A percentile compares a stretch with the other conserved stretches of the same genome.
These are phyloP conservation scores for Salticus scenicus DNA, from an alignment of 2,888 invertebrate species.

Conservation along the genomic window DNA sequence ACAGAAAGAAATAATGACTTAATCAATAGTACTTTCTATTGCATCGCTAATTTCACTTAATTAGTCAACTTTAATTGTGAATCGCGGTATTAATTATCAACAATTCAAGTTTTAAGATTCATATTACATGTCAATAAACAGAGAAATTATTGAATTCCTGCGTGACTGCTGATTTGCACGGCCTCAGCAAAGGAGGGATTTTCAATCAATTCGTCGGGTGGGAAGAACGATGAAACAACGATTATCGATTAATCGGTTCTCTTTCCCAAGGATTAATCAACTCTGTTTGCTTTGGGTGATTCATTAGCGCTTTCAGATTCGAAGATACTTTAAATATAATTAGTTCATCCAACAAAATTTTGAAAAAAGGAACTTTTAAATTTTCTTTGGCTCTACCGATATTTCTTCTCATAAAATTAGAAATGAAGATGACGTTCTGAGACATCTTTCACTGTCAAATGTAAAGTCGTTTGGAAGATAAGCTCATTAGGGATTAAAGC, in stretches of 20 bases:
- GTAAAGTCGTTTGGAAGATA: constrained; percentile 42
- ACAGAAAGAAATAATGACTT: constrained; percentile 69
- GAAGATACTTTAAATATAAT: constrained; percentile 70
- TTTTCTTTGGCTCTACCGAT: constrained; percentile 60
- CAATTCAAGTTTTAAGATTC: constrained; percentile 69
- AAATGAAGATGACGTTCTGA: constrained; percentile 49
- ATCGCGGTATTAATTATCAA: constrained; percentile 69
- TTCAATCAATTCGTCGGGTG: constrained; percentile 50
- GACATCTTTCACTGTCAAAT: constrained; percentile 55
- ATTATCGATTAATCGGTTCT: constrained; percentile 57
- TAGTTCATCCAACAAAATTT: constrained; percentile 64
- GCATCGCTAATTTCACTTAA: constrained; percentile 69
- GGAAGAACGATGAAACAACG: constrained; percentile 64
- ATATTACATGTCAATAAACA: constrained; percentile 69
- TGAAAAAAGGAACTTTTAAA: constrained; percentile 36
- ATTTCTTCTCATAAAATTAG: constrained; percentile 56
- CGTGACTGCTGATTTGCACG: constrained; percentile 62
- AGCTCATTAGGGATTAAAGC: constrained; percentile 24
- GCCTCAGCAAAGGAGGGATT: constrained; percentile 17
- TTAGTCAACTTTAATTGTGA: constrained; percentile 70
- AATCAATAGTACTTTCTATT: constrained; percentile 70
- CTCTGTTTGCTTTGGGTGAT: constrained; percentile 65
- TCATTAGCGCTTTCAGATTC: constrained; percentile 68
- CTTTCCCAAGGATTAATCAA: constrained; percentile 64
- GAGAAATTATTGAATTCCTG: constrained; percentile 67